phyloP scores from a whole-genome alignment of 2,797 vertebrate species.

The Pipistrellus kuhlii region DNA sequence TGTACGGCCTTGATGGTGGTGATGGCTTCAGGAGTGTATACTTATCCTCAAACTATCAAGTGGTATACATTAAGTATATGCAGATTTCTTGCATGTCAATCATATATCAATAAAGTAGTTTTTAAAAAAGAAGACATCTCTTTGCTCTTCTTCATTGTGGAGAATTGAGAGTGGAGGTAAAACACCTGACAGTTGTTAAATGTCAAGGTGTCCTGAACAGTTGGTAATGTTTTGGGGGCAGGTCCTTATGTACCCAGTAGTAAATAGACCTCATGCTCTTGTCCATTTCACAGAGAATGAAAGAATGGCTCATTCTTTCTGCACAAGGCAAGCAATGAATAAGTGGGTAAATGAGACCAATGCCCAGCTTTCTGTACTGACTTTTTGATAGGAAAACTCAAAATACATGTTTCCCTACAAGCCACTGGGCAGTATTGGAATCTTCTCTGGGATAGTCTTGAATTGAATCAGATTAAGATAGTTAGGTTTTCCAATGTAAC shows the following conservation, averaged over 20 bases:
- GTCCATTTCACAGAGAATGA: background rate
- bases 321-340: background rate
- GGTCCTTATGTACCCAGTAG: background rate
- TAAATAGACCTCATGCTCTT: background rate
- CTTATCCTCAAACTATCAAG: no score
- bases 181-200: background rate
- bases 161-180: background rate
- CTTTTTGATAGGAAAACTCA: background rate
- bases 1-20: background rate
- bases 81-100: background rate
- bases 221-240: background rate
- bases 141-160: background rate
- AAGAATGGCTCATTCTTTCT: background rate
- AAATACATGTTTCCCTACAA: background rate
- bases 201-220: background rate
- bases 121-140: background rate
- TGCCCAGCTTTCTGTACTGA: background rate
- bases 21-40: background rate
- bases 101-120: background rate
- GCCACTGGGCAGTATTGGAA: background rate
- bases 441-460: background rate
- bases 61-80: background rate
- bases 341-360: background rate
- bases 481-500: background rate
- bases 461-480: background rate